A percentile compares a stretch with the other conserved stretches of the same genome.
phyloP scores from a whole-genome alignment of 2,113 vertebrate species.

The Dicrurus megarhynchus region DNA sequence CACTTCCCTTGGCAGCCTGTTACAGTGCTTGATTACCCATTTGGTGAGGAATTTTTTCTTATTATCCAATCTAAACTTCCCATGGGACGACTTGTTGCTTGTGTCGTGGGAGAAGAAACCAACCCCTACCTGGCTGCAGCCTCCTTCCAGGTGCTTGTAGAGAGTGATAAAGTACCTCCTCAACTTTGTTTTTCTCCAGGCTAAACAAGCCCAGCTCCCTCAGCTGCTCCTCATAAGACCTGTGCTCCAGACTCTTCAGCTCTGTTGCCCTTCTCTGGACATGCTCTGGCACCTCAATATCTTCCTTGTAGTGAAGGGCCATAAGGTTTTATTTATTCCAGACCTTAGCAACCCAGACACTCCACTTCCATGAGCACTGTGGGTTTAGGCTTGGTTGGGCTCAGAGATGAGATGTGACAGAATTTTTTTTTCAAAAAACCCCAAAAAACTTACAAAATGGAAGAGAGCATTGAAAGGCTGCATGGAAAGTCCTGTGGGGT shows the following conservation, averaged over 20 bases:
- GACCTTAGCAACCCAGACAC: neutral
- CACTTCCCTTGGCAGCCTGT: neutral
- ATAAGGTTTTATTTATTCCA: neutral
- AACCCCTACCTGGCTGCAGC: no score
- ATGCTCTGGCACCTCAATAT: neutral
- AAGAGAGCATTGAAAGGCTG: neutral
- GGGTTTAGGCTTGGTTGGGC: neutral
- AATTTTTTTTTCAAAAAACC: no score
- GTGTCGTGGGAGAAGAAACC: neutral
- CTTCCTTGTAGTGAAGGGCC: neutral
- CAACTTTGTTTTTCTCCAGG: neutral
- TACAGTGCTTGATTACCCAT: neutral
- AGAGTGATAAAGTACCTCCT: neutral
- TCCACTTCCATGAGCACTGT: neutral
- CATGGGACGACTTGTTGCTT: accelerated
- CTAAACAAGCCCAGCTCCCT: neutral
- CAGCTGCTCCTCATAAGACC: neutral
- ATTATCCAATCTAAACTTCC: neutral
- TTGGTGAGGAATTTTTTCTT: neutral
- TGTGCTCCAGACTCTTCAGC: neutral
- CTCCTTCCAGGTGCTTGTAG: neutral
- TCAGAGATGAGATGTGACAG: neutral
- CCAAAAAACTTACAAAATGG: neutral
- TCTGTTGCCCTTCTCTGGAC: neutral
- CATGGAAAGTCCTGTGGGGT: neutral